Base-by-base conservation (phyloP, 2,888 invertebrate genomes). In the Plagodis dolabraria region DNA sequence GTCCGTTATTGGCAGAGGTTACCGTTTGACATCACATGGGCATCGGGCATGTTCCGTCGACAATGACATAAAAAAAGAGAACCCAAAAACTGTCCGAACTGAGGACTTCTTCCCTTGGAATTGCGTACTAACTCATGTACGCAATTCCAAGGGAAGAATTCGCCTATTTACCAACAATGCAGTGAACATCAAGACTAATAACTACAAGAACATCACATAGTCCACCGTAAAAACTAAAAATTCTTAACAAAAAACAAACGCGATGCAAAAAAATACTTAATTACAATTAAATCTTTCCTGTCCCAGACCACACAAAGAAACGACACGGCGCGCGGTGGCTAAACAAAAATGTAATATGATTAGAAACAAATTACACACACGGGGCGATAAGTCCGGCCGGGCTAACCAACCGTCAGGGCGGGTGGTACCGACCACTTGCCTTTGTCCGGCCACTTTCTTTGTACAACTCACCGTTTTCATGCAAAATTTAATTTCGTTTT, bases 401-500 rank as follows among this genome's bases (percentile, higher is more conserved):
- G 72, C 80, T 85, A 88, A 87, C 89, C 85, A 82, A 87, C 90
- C 89, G 83, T 34, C 7, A 77, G 79, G 75, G 76, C 73, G 79
- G 33, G 22, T 47, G 44, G 76, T 74, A 80, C 77, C 77, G 82
- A 80, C 83, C 86, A 85, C 83, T 82, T 68, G 82, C 87, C 90
- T 90, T 92, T 92, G 92, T 91, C 79, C 83, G 79, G 76, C 83
- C 86, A 85, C 83, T 89, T 92, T 92, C 92, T 92, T 92, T 92
- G 91, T 92, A 87, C 89, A 87, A 88, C 86, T 90, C 89, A 88
- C 87, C 87, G 89, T 91, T 92, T 73, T 90, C 92, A 90, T 91
- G 92, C 91, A 87, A 91, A 92, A 92, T 92, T 92, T 90, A 92
- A 92, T 92, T 92, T 92, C 90, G 92, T 88, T 89, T 89, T 89